These are phyloP conservation scores for Cataglyphis cursor DNA, from an alignment of 2,888 invertebrate species.

Conservation along the genomic window DNA sequence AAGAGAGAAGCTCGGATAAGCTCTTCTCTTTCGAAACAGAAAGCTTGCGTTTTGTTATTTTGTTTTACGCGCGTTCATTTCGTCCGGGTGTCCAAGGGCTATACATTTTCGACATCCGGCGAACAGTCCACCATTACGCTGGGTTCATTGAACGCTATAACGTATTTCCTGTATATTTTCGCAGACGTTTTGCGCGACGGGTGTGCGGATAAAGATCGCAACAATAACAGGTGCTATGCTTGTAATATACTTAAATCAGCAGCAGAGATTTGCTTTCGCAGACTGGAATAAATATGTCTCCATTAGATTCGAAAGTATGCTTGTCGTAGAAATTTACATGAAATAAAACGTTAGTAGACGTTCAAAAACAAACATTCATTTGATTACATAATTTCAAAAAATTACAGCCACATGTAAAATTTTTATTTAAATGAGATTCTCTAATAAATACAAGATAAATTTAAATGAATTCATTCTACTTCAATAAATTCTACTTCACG, in stretches of 20 bases:
- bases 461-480: no score
- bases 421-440: background rate
- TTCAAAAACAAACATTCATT: background rate
- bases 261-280: background rate
- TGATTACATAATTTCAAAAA: background rate
- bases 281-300: slow-evolving; percentile 9
- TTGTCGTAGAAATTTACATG: background rate
- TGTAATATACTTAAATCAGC: slow-evolving; percentile 30
- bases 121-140: slow-evolving; percentile 27
- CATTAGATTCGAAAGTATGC: background rate
- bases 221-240: slow-evolving; percentile 18
- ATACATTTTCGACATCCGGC: slow-evolving; percentile 36
- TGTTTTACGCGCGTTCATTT: slow-evolving; percentile 77
- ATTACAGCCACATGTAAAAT: background rate
- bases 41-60: slow-evolving; percentile 69
- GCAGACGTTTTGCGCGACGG: slow-evolving; percentile 19
- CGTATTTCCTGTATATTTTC: slow-evolving; percentile 48
- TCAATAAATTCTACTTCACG: no score
- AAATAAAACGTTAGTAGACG: background rate
- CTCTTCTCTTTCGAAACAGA: slow-evolving; percentile 8
- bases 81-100: slow-evolving; percentile 64
- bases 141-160: slow-evolving; percentile 54
- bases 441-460: background rate
- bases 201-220: background rate
- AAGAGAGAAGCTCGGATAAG: slow-evolving; percentile 45